Base-by-base conservation (phyloP, 2,113 vertebrate species). In the Sinosuthora webbiana region DNA sequence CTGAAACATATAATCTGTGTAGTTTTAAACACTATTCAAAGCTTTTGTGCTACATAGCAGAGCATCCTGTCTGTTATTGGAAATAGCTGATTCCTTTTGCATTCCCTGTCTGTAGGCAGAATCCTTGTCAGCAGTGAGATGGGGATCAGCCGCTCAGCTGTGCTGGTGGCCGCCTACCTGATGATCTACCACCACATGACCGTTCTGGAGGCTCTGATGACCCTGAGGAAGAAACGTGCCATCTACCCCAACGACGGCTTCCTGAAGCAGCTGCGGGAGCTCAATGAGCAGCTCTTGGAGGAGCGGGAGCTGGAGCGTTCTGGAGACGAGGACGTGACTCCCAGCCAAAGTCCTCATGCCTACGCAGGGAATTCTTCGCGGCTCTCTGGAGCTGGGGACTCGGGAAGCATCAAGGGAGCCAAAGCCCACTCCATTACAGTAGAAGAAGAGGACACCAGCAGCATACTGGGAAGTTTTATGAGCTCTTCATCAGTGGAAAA, bases 171-270 rank as follows among this genome's bases (percentile, higher is more conserved):
- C 3, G 99, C 99, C 86, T 99, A 99, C 96, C 98, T 99, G 86
- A 99, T 99, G 99, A 99, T 99, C 95, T 99, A 99, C 97, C 99
- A 99, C 89, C 98, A 98, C 91, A 99, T 99, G 99, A 98, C 97
- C 33, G 80, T 99, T 92, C 98, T 99, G 97, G 98, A 99, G 83
- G 99, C 99, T 3, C 89, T 99, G 94, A 98, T 98, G 76, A 97
- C 99, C 4, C 92, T 99, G 60, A 98, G 99, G 67, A 99, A 98
- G 93, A 99, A 99, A 78, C 98, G 99, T 2, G 96, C 99, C 86
- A 98, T 99, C 97, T 98, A 98, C 94, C 99, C 99, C 92, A 99
- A 99, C 0, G 99, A 99, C 0, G 99, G 99, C 81, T 99, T 99
- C 97, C 96, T 99, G 64, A 99, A 98, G 97, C 99, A 99, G 97